Evolutionary conservation across 2,888 invertebrate genomes (phyloP).

Genomic region (Eupithecia insigniata): DNA sequence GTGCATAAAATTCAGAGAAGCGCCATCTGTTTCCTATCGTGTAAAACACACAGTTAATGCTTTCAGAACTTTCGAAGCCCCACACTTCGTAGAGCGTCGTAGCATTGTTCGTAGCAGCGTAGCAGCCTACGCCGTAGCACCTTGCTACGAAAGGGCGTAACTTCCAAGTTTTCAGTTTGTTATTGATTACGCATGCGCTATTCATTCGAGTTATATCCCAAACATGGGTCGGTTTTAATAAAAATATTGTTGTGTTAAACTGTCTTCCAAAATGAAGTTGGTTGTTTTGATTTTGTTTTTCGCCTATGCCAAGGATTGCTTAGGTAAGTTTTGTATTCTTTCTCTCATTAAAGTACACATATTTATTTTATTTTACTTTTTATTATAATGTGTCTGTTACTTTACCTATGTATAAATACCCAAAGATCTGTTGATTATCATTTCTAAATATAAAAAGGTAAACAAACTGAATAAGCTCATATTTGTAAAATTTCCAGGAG

Average conservation of each 20-base stretch:
- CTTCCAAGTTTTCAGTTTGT: constrained; percentile 38
- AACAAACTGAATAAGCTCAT: not conserved
- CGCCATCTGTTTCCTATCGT: constrained; percentile 39
- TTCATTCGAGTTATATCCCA: constrained; percentile 47
- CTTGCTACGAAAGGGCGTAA: constrained; percentile 41
- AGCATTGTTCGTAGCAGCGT: constrained; percentile 20
- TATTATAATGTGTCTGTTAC: not conserved
- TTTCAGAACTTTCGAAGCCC: constrained; percentile 12
- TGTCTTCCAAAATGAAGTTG: constrained; percentile 62
- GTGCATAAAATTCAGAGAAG: constrained; percentile 13
- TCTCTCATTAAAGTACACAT: not conserved
- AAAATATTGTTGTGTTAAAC: constrained; percentile 29
- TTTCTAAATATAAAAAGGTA: not conserved
- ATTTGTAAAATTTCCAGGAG: constrained; percentile 59
- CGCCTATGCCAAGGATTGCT: constrained; percentile 53
- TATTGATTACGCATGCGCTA: constrained; percentile 79
- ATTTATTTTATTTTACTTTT: too few species aligned
- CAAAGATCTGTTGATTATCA: not conserved
- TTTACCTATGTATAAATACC: not conserved
- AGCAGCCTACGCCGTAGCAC: constrained; percentile 27
- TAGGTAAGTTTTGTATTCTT: constrained; percentile 42
- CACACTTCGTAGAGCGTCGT: too few species aligned
- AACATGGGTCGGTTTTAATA: constrained; percentile 56
- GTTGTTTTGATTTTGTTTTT: constrained; percentile 59
- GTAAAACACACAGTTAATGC: not conserved